These are phyloP conservation scores for Electrophaes corylata DNA, from an alignment of 2,888 invertebrate species.

Conservation along the genomic window DNA sequence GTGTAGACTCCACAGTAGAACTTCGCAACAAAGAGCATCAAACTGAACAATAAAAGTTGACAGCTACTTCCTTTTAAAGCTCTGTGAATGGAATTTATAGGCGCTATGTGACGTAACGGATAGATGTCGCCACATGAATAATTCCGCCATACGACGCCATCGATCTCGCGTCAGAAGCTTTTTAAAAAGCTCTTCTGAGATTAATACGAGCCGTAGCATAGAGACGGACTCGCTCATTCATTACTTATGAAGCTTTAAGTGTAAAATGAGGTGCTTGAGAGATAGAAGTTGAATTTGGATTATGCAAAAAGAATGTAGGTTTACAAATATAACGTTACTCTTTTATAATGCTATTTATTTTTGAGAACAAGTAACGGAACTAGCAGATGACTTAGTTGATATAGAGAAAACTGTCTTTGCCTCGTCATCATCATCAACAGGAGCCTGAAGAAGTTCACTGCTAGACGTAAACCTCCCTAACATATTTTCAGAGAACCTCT, in stretches of 20 bases:
- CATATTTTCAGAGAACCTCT: too few species aligned
- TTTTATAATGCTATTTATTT: background rate
- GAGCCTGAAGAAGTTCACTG: too few species aligned
- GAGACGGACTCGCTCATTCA: constrained; percentile 18
- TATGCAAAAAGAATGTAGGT: constrained; percentile 4
- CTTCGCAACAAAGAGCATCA: constrained; percentile 1
- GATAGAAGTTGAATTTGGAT: background rate
- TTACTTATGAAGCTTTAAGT: constrained; percentile 19
- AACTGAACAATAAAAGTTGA: constrained; percentile 21
- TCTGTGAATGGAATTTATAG: constrained; percentile 24
- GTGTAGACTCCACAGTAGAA: too few species aligned
- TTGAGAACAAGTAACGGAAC: background rate
- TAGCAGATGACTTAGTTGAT: background rate
- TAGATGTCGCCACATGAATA: constrained; percentile 35
- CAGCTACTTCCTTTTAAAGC: constrained; percentile 22
- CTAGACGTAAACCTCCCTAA: too few species aligned
- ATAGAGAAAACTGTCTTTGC: too few species aligned
- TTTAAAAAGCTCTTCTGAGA: constrained; percentile 33
- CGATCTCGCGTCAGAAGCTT: constrained; percentile 29
- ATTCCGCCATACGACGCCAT: constrained; percentile 28
- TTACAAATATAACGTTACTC: background rate
- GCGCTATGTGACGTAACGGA: constrained; percentile 15
- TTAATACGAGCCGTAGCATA: constrained; percentile 14
- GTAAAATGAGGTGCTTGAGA: constrained; percentile 6
- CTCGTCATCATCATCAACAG: too few species aligned